Percentiles rank a stretch among this genome's conserved stretches.
phyloP scores from a whole-genome alignment of 2,797 vertebrate species.

The Amazonetta brasiliensis region DNA sequence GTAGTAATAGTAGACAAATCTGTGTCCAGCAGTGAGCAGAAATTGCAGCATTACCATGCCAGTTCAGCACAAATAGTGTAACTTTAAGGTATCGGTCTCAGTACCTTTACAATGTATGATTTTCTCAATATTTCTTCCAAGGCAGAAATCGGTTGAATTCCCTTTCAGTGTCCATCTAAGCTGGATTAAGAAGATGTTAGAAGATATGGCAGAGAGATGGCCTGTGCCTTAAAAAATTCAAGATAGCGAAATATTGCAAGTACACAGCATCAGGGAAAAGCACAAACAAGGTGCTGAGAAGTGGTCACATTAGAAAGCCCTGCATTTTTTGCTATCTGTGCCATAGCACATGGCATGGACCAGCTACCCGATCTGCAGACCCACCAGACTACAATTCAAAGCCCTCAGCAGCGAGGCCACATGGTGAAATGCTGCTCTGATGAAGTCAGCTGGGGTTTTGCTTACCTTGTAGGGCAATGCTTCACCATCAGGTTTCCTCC shows the following conservation, averaged over 20 bases:
- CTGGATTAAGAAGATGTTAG: not conserved
- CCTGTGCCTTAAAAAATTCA: not conserved
- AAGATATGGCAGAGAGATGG: not conserved
- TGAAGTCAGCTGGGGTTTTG: not conserved
- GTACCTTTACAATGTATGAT: not conserved
- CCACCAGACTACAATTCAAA: not conserved
- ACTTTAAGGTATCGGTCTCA: not conserved
- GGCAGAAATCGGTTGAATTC: not conserved
- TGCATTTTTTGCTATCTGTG: not conserved
- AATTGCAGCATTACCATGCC: not conserved
- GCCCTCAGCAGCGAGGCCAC: not conserved
- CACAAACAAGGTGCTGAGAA: not conserved
- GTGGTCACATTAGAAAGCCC: not conserved
- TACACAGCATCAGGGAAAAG: not conserved
- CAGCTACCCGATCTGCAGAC: fast-evolving
- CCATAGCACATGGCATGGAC: fast-evolving
- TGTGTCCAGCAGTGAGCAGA: constrained; percentile 17
- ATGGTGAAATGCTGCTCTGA: not conserved
- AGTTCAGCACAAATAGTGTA: not conserved
- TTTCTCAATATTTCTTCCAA: not conserved
- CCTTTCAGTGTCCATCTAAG: not conserved
- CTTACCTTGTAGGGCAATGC: not conserved
- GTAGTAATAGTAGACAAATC: not conserved
- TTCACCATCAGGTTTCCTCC: not conserved
- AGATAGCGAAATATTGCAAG: not conserved